Percentiles rank a stretch among this genome's conserved stretches.
These are phyloP conservation scores for Bos taurus DNA, from an alignment of 2,113 vertebrate species.

Conservation along the genomic window ARS-UCD2.0 NC_037333.1:98780501-98781000, in stretches of 20 bases:
- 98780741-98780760: background rate
- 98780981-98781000: background rate
- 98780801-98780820: background rate
- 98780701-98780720: background rate
- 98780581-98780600: conserved; percentile 45
- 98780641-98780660: background rate
- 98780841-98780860: background rate
- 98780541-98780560: conserved; percentile 48
- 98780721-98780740: conserved; percentile 26
- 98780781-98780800: background rate
- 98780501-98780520: background rate
- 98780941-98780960: background rate
- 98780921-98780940: background rate
- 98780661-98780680: background rate
- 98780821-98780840: background rate
- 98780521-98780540: background rate
- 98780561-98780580: conserved; percentile 32
- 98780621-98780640: conserved; percentile 36
- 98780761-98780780: background rate
- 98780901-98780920: background rate
- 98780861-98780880: background rate
- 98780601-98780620: conserved; percentile 49
- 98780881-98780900: background rate
- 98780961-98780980: background rate
- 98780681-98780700: background rate